Evolutionary conservation across 2,888 invertebrate species (phyloP), one percentile per base, ranked within the genome.

Genomic region (Aporophyla nigra): DNA sequence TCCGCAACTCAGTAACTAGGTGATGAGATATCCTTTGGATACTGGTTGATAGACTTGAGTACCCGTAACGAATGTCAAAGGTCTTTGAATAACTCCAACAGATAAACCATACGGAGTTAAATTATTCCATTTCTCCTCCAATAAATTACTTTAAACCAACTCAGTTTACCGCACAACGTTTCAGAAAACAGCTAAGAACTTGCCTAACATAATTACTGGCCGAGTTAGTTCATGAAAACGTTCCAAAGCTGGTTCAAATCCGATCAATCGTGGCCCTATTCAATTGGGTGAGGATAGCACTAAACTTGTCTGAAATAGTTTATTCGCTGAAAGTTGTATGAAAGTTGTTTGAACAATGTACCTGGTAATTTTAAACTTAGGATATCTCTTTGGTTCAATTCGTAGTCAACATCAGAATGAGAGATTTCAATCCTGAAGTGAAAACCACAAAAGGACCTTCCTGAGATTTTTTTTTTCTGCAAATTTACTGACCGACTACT

Each of bases 261-360:
- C 63, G 49, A 86, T 85, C 74, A 84, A 84, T 76, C 71, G 76
- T 46, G 14, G 46, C 24, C 43, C 61, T 16, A 59, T 83, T 85
- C 74, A 76, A 74, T 78, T 74, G 66, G 6, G 49, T n/a, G 63
- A 62, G 53, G 46, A 70, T 33, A 58, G 78, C 61, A 63, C 67
- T 65, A 54, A 76, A 69, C 59, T 75, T 40, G 56, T 74, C 74
- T 68, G 59, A 72, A 69, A 65, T 70, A 73, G 66, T 74, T 74
- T 14, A 49, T 33, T 71, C n/a, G 56, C 56, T 73, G 33, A 62
- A 74, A 82, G 24, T 72, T 82, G 27, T n/a, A n/a, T n/a, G n/a
- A n/a, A n/a, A n/a, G n/a, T n/a, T n/a, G n/a, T 68, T 27, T 49
- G 9, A 67, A 24, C 43, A 1, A 71, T 77, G 21, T 71, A 56